phyloP scores from a whole-genome alignment of 2,113 vertebrate species.

The Trogon surrucura region DNA sequence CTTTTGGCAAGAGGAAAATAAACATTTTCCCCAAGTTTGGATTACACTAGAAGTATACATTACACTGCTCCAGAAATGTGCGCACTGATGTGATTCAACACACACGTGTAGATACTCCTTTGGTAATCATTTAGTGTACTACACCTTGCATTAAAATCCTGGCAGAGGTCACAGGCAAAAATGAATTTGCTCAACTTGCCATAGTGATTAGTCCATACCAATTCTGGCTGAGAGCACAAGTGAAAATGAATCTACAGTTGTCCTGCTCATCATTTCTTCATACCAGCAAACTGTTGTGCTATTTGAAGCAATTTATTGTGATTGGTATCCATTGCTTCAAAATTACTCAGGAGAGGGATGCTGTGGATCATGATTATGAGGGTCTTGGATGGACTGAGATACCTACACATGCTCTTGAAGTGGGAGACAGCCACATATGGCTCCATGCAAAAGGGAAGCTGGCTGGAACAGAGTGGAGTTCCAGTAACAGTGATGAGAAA shows the following conservation, averaged over 20 bases:
- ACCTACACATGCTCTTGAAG: neutral
- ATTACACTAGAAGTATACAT: neutral
- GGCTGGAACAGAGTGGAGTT: neutral
- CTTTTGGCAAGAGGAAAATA: neutral
- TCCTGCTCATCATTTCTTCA: slow-evolving; percentile 30
- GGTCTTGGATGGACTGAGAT: neutral
- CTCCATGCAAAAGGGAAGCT: neutral
- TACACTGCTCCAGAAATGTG: neutral
- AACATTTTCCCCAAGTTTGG: slow-evolving; percentile 17
- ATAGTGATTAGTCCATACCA: neutral
- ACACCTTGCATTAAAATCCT: slow-evolving; percentile 36
- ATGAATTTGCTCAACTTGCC: slow-evolving; percentile 24
- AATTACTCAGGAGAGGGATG: neutral
- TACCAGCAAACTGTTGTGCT: slow-evolving; percentile 4
- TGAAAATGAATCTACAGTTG: slow-evolving; percentile 39
- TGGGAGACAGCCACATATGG: neutral
- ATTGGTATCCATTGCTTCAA: neutral
- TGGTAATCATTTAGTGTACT: neutral
- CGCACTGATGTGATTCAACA: neutral
- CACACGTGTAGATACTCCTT: neutral
- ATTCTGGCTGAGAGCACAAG: slow-evolving; percentile 9
- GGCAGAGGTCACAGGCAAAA: slow-evolving; percentile 45
- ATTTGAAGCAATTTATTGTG: slow-evolving; percentile 30
- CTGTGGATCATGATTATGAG: neutral
- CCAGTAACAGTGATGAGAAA: neutral